phyloP scores from a whole-genome alignment of 2,797 vertebrate species.

The Mormyrops boulengeri region DNA sequence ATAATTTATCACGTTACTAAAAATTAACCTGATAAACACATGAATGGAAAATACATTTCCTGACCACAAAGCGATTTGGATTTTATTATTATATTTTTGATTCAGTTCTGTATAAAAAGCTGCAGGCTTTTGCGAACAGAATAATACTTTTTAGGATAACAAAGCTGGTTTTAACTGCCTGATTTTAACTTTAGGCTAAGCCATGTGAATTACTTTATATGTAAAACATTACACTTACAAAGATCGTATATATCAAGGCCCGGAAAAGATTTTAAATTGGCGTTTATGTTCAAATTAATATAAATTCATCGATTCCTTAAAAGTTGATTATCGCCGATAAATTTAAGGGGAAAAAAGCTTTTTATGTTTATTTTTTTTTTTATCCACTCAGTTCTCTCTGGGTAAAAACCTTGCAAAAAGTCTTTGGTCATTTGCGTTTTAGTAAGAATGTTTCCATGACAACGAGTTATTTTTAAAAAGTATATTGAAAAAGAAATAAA shows the following conservation, averaged over 20 bases:
- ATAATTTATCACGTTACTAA: neutral
- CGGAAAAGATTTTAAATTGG: neutral
- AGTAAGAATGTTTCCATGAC: slow-evolving; percentile 3
- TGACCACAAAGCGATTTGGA: neutral
- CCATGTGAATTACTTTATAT: neutral
- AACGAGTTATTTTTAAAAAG: neutral
- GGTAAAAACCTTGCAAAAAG: neutral
- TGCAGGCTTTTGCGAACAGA: slow-evolving; percentile 3
- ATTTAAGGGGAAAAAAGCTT: neutral
- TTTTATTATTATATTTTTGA: slow-evolving; percentile 14
- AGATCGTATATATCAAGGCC: neutral
- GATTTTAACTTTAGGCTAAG: neutral
- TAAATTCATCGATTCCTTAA: neutral
- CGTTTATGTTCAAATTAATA: neutral
- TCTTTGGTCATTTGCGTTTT: neutral
- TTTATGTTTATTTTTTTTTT: neutral
- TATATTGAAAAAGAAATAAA: neutral
- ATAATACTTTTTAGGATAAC: slow-evolving; percentile 3
- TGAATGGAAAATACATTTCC: neutral
- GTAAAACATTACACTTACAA: neutral
- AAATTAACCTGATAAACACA: neutral
- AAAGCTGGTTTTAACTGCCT: neutral
- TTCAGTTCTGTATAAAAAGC: slow-evolving; percentile 10
- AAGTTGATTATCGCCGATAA: neutral
- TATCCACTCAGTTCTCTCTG: neutral